These are phyloP conservation scores for Cetonia aurata DNA, from an alignment of 2,888 invertebrate species.

Conservation along the genomic window DNA sequence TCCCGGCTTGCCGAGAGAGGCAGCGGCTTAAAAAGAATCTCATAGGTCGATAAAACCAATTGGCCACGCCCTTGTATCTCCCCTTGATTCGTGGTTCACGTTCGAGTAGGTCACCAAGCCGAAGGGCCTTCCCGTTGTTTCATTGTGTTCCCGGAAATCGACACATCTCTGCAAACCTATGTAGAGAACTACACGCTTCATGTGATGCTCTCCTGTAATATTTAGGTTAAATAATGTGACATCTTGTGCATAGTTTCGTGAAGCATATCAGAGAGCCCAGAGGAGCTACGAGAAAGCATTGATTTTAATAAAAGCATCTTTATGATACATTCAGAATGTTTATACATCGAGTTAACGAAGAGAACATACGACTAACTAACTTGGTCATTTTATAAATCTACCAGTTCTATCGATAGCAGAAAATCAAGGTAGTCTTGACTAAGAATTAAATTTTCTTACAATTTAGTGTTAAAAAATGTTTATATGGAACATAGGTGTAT, in stretches of 20 bases:
- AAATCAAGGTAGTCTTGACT: no score
- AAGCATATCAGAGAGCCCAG: not conserved
- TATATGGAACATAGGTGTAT: no score
- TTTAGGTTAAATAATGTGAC: conserved; percentile 3
- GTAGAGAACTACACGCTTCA: not conserved
- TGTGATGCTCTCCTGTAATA: not conserved
- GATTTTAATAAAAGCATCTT: no score
- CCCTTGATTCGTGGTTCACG: conserved; percentile 39
- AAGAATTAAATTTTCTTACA: no score
- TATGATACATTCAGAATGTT: no score
- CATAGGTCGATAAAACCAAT: conserved; percentile 44
- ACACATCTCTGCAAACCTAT: conserved; percentile 23
- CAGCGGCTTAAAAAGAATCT: conserved; percentile 29
- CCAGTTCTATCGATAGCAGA: no score
- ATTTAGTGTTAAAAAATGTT: no score
- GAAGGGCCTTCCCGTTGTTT: conserved; percentile 18
- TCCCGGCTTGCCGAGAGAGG: conserved; percentile 28
- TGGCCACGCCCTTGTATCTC: conserved; percentile 42
- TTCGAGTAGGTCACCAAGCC: conserved; percentile 36
- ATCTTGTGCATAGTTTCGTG: not conserved
- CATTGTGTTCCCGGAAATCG: conserved; percentile 34
- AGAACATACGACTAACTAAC: no score
- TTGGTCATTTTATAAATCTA: no score
- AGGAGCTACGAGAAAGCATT: no score
- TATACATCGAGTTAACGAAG: no score